Conservation (phyloP, 2,888 invertebrate species). For the Hanleya hanleyi region DNA sequence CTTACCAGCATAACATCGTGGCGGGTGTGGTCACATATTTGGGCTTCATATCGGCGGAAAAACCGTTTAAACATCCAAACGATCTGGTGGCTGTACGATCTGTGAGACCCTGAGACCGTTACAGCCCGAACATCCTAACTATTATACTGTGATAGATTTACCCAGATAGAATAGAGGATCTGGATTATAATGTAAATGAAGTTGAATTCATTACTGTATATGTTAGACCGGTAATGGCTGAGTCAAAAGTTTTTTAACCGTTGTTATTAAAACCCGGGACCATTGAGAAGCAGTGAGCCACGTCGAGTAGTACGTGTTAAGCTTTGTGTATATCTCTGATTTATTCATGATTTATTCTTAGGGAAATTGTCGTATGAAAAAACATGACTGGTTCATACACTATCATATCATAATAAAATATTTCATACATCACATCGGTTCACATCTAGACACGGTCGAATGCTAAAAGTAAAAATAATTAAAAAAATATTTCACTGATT, state of each 20-base stretch:
- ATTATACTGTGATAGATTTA: too few relatives aligned
- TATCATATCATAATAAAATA: background rate
- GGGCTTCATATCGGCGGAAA: too few relatives aligned
- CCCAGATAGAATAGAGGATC: too few relatives aligned
- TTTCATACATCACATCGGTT: background rate
- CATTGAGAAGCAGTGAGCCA: background rate
- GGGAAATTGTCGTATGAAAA: background rate
- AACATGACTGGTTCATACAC: background rate
- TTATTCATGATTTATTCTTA: background rate
- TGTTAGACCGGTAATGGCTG: background rate
- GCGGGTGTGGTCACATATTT: too few relatives aligned
- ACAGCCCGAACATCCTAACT: too few relatives aligned
- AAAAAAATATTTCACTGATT: too few relatives aligned
- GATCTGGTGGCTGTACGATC: too few relatives aligned
- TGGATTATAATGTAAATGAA: slow-evolving; percentile 5
- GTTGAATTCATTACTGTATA: slow-evolving; percentile 6
- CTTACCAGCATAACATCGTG: too few relatives aligned
- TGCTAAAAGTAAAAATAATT: background rate
- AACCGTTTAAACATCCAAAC: too few relatives aligned
- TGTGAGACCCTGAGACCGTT: too few relatives aligned
- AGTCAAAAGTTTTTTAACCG: background rate
- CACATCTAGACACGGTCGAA: background rate
- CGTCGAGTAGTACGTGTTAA: background rate
- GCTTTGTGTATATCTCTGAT: background rate
- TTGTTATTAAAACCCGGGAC: slow-evolving; percentile 1